A percentile compares a stretch with the other conserved stretches of the same genome.
phyloP scores from a whole-genome alignment of 2,113 vertebrate genomes.

The Dermatemys mawii region DNA sequence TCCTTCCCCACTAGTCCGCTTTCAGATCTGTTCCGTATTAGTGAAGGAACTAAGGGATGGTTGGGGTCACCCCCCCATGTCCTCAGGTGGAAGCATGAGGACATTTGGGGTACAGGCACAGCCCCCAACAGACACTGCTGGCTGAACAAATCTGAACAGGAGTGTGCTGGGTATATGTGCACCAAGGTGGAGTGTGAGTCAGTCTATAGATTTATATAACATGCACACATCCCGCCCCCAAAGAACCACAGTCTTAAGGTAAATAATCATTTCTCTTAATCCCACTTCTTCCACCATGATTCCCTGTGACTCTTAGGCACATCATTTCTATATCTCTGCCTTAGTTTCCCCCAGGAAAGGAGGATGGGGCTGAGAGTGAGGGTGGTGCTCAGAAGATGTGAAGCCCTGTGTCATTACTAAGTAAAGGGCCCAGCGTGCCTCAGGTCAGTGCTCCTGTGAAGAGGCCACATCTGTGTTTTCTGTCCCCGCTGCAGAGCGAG shows the following conservation, averaged over 20 bases:
- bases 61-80: neutral
- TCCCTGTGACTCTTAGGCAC: neutral
- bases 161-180: neutral
- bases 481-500: conserved; percentile 78
- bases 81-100: neutral
- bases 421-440: rapidly evolving
- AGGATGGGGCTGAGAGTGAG: neutral
- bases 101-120: neutral
- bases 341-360: neutral
- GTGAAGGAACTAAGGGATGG: neutral
- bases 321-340: neutral
- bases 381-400: neutral
- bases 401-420: neutral
- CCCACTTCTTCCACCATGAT: neutral
- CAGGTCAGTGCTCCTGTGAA: neutral
- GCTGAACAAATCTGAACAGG: neutral
- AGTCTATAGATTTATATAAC: too few species aligned
- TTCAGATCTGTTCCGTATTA: neutral
- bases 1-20: neutral
- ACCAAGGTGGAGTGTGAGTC: neutral
- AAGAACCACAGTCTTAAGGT: neutral
- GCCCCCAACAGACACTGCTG: neutral
- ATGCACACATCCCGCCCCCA: too few species aligned
- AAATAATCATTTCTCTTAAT: neutral
- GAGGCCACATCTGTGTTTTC: neutral